A percentile compares a stretch with the other conserved stretches of the same genome.
Evolutionary conservation across 1,140 invertebrate species (phyloP).

Genomic region (Brachionus rubens): DNA sequence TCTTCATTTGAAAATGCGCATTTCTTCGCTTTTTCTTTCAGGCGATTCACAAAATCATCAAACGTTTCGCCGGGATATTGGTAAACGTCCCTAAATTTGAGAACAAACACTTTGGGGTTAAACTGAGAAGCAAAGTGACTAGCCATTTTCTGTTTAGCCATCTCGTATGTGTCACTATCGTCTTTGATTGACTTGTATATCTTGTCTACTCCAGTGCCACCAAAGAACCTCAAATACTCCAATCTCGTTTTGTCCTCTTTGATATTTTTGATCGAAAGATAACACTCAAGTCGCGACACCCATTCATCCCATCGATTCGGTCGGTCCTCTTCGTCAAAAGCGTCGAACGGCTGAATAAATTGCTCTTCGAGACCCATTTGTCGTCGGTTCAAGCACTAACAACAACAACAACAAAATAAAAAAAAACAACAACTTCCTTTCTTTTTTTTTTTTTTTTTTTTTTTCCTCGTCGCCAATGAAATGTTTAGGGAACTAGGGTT

Average conservation of each 20-base stretch:
- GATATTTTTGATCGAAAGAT: neutral
- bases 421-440: too few relatives aligned
- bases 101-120: neutral
- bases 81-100: neutral
- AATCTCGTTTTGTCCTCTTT: neutral
- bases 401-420: too few relatives aligned
- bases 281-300: neutral
- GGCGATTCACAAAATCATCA: too few relatives aligned
- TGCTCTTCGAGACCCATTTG: neutral
- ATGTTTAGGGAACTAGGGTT: neutral
- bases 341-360: neutral
- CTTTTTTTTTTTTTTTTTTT: too few relatives aligned
- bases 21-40: too few relatives aligned
- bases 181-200: neutral
- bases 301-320: neutral
- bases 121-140: neutral
- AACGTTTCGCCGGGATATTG: neutral
- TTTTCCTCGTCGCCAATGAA: conserved; percentile 9
- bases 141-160: neutral
- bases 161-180: neutral
- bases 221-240: neutral
- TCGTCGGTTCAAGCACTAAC: too few relatives aligned
- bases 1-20: too few relatives aligned
- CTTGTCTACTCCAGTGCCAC: neutral
- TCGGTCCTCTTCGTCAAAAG: neutral